Percentiles rank a stretch among this genome's conserved stretches.
These are phyloP conservation scores for Neodontobutis hainanensis DNA, from an alignment of 2,113 vertebrate species.

Conservation along the genomic window DNA sequence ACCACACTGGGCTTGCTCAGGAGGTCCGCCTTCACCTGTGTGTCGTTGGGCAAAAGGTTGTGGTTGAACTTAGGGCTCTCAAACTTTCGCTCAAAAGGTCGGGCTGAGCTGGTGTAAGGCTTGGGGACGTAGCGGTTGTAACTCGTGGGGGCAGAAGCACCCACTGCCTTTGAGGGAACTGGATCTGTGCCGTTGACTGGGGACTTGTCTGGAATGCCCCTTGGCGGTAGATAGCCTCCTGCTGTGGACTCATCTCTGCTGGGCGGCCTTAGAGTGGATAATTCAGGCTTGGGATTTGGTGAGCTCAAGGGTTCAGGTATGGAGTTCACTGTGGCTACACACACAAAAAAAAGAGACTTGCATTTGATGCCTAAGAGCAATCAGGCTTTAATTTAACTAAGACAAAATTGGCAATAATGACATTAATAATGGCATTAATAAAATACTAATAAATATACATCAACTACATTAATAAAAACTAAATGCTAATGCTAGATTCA, in stretches of 20 bases:
- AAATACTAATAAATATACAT: too few species aligned
- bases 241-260: constrained; percentile 86
- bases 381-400: background rate
- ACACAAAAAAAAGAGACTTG: background rate
- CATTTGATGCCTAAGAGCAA: too few species aligned
- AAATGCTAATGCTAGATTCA: too few species aligned
- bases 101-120: constrained; percentile 85
- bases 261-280: constrained; percentile 81
- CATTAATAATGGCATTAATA: too few species aligned
- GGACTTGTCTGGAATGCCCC: constrained; percentile 82
- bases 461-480: too few species aligned
- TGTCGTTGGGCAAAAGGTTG: constrained; percentile 94
- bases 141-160: constrained; percentile 68
- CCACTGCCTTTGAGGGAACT: constrained; percentile 76
- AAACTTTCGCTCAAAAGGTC: constrained; percentile 96
- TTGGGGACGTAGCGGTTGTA: constrained; percentile 89
- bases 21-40: constrained; percentile 83
- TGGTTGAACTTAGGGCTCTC: constrained; percentile 99
- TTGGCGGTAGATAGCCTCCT: constrained; percentile 70
- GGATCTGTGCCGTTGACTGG: constrained; percentile 83
- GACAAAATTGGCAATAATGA: too few species aligned
- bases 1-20: constrained; percentile 73
- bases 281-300: constrained; percentile 84
- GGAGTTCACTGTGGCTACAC: constrained; percentile 80
- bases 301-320: constrained; percentile 82